phyloP scores from a whole-genome alignment of 2,113 vertebrate genomes.

The Cyphomyrus plagiostoma region DNA sequence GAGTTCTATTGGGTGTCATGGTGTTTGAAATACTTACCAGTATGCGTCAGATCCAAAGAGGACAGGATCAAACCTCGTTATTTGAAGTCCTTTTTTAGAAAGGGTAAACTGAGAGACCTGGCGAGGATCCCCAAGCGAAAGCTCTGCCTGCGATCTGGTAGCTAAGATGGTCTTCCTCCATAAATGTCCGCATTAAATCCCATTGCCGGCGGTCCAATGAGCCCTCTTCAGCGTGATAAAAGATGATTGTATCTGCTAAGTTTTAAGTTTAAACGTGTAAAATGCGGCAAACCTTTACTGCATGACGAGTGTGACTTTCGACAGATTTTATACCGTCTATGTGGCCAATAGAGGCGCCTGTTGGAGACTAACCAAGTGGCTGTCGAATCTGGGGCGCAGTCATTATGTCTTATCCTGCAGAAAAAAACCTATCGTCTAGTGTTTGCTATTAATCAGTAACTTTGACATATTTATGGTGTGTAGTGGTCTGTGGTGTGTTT shows the following conservation, averaged over 20 bases:
- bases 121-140: neutral
- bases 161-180: neutral
- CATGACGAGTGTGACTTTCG: neutral
- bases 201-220: neutral
- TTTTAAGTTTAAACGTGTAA: neutral
- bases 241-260: neutral
- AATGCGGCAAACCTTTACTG: neutral
- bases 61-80: neutral
- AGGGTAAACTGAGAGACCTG: conserved; percentile 12
- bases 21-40: neutral
- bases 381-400: neutral
- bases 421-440: neutral
- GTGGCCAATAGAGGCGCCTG: neutral
- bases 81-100: neutral
- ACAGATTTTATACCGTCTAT: neutral
- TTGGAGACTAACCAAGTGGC: neutral
- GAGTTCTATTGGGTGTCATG: neutral
- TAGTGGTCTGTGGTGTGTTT: neutral
- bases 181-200: neutral
- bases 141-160: neutral
- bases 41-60: neutral
- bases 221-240: neutral
- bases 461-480: neutral
- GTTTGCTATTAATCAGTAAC: neutral
- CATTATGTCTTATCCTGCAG: neutral